Base-by-base conservation (phyloP, 2,113 vertebrate genomes). In the Fulica atra region DNA sequence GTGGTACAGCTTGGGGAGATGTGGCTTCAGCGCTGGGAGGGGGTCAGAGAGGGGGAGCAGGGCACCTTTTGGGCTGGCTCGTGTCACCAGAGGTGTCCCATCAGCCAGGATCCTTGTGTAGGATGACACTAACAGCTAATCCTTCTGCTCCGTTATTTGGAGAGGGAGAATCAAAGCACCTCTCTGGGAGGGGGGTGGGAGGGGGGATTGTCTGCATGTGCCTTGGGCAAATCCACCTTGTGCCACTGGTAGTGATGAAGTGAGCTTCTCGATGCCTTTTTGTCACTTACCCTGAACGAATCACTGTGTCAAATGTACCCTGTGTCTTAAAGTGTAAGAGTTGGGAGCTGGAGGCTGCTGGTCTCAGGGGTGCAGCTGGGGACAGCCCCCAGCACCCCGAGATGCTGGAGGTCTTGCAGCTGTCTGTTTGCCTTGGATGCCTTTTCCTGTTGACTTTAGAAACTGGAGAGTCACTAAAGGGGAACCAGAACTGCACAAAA, bases 101-200 rank as follows among this genome's bases (percentile, higher is more conserved):
- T 6, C 48, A 11, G 6, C 72, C 83, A 3, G 26, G 0, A 0
- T 4, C 0, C 2, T 8, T 9, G 38, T 1, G 13, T n/a, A 2
- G 85, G 80, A 11, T 64, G 84, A 31, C 87, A 8, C 92, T 29
- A 66, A 91, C 29, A 8, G 31, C 38, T 6, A 11, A 7, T 5
- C 35, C 46, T 48, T 51, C 5, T 20, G 16, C 73, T 24, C 50
- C 3, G 1, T 7, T 44, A 7, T 18, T 24, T 38, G 81, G 92
- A 44, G 85, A 36, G 44, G 70, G 88, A 8, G 11, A 70, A 40
- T 59, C 42, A 5, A 13, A 33, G 38, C 21, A 3, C 60, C 72
- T 42, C 38, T 6, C 0, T 0, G 20, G 73, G 69, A 18, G 25
- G 31, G 56, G 86, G 69, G 21, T 23, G 31, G 56, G 86, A 44